Conservation (phyloP, 2,113 vertebrate genomes). For the Vulpes lagopus region DNA sequence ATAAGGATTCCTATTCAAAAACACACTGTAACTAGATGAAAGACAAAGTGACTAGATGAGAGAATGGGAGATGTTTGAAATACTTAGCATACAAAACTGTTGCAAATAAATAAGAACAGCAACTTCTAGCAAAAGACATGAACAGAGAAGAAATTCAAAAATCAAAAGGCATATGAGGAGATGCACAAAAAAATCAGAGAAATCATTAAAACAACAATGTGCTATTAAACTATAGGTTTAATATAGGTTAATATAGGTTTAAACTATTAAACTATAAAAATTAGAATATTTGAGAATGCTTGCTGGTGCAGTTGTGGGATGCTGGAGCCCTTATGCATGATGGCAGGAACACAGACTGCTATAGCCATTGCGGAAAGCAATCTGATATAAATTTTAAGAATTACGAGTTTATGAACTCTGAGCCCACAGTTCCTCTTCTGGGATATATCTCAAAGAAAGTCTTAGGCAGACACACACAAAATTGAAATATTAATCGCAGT, state of each 20-base stretch:
- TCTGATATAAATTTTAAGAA: neutral
- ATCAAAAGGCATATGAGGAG: neutral
- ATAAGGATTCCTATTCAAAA: constrained; percentile 31
- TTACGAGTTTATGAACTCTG: neutral
- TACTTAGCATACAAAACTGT: neutral
- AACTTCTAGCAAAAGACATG: neutral
- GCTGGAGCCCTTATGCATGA: neutral
- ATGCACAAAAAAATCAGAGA: constrained; percentile 21
- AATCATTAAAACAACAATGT: constrained; percentile 42
- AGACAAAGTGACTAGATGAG: neutral
- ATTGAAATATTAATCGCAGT: neutral
- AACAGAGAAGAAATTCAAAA: constrained; percentile 14
- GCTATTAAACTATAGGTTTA: too few species aligned
- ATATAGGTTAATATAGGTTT: too few species aligned
- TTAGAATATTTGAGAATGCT: neutral
- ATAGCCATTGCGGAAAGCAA: neutral
- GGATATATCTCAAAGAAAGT: constrained; percentile 4
- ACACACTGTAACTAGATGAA: neutral
- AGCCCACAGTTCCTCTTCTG: neutral
- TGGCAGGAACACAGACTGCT: neutral
- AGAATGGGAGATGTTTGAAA: constrained; percentile 43
- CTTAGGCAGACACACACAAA: neutral
- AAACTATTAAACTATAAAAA: constrained; percentile 49
- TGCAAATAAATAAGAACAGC: neutral
- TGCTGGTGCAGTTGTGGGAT: neutral